Percentiles rank a stretch among this genome's conserved stretches.
Conservation (phyloP, 2,888 invertebrate genomes). For the Eupithecia subfuscata region DNA sequence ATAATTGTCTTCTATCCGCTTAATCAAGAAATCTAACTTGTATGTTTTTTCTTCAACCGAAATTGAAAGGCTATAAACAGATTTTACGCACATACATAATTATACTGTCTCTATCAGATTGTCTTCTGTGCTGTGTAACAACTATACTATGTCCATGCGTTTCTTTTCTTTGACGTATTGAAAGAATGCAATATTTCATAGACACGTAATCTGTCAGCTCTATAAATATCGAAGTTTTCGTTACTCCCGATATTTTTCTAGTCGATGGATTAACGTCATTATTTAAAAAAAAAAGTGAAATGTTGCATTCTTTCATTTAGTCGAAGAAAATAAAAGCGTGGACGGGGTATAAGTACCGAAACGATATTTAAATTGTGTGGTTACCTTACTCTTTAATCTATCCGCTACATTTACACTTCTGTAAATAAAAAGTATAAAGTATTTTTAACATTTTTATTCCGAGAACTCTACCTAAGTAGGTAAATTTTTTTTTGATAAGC, state of each 20-base stretch:
- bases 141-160: not conserved
- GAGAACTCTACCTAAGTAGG: slow-evolving; percentile 25
- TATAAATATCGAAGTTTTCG: not conserved
- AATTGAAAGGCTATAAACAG: not conserved
- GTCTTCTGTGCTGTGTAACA: not conserved
- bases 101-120: not conserved
- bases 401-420: slow-evolving; percentile 69
- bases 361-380: slow-evolving; percentile 49
- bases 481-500: too few relatives aligned
- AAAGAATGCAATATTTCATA: not conserved
- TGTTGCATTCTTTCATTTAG: not conserved
- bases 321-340: not conserved
- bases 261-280: not conserved
- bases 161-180: not conserved
- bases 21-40: not conserved
- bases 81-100: slow-evolving; percentile 6
- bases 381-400: slow-evolving; percentile 56
- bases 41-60: not conserved
- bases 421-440: slow-evolving; percentile 63
- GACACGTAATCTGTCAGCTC: not conserved
- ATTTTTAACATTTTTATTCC: slow-evolving; percentile 50
- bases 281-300: not conserved
- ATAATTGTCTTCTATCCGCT: slow-evolving; percentile 1
- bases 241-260: not conserved
- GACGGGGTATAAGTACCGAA: slow-evolving; percentile 29